Percentiles rank a stretch among this genome's conserved stretches.
Conservation (phyloP, 2,113 vertebrate genomes). For the Drymodes brunneopygia region DNA sequence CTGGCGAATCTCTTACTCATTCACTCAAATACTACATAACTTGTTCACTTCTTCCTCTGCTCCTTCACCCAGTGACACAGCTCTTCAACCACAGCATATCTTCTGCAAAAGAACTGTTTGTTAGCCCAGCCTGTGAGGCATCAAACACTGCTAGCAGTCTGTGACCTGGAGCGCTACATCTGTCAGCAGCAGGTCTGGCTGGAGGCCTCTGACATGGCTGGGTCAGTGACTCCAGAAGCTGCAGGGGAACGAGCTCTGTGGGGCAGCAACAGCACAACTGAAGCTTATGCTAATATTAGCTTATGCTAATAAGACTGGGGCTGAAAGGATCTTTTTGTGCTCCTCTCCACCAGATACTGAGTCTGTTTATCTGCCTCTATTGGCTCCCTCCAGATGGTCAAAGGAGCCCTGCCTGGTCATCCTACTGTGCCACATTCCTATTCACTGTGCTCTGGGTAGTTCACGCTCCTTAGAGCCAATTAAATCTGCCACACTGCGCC, state of each 20-base stretch:
- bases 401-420: neutral
- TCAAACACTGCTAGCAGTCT: neutral
- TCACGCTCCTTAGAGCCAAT: rapidly evolving
- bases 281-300: neutral
- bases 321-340: neutral
- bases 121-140: neutral
- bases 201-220: neutral
- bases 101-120: neutral
- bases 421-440: neutral
- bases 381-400: neutral
- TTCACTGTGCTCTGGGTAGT: neutral
- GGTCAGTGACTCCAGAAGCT: neutral
- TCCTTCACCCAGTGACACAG: neutral
- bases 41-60: neutral
- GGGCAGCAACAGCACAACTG: neutral
- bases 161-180: neutral
- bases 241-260: neutral
- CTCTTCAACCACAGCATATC: neutral
- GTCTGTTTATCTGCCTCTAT: neutral
- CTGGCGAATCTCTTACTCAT: neutral
- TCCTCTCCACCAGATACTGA: neutral
- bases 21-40: neutral
- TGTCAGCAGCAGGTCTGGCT: neutral
- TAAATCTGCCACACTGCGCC: too few species aligned
- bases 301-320: neutral